These are phyloP conservation scores for Oryzias dopingdopingensis DNA, from an alignment of 2,797 vertebrate species.

Conservation along the genomic window DNA sequence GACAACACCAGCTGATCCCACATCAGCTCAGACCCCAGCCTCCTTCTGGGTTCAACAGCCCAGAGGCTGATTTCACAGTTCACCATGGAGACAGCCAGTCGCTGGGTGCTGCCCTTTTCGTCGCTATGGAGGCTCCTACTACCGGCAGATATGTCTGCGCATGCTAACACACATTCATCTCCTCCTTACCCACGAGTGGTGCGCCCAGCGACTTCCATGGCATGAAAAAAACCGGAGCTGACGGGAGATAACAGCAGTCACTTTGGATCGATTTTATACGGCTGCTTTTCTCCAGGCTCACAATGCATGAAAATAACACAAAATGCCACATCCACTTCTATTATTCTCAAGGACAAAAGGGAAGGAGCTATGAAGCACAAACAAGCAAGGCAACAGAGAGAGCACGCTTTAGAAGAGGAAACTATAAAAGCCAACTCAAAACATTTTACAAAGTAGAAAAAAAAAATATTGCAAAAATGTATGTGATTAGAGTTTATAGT, in stretches of 20 bases:
- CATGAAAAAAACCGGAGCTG: constrained; percentile 27
- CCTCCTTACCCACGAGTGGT: constrained; percentile 40
- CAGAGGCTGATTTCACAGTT: constrained; percentile 57
- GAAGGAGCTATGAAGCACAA: constrained; percentile 22
- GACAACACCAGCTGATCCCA: constrained; percentile 56
- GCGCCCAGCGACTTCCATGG: constrained; percentile 21
- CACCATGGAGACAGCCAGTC: constrained; percentile 52
- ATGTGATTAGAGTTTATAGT: neutral
- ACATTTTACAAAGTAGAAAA: neutral
- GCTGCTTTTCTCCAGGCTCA: constrained; percentile 42
- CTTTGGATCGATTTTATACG: constrained; percentile 58
- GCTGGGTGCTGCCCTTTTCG: constrained; percentile 68
- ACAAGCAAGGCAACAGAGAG: constrained; percentile 35
- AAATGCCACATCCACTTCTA: constrained; percentile 43
- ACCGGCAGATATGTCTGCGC: constrained; percentile 56
- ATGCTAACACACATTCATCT: constrained; percentile 56
- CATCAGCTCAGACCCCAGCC: constrained; percentile 32
- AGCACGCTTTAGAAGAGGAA: constrained; percentile 11
- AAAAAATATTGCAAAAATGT: neutral
- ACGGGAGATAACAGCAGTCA: constrained; percentile 53
- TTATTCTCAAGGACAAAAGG: constrained; percentile 51
- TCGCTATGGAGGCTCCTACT: constrained; percentile 53
- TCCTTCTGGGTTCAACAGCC: constrained; percentile 41
- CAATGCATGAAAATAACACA: constrained; percentile 50
- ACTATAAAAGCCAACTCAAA: constrained; percentile 10